Evolutionary conservation across 2,888 invertebrate species (phyloP), one percentile per base, ranked within the genome.

Genomic region (Lamellibrachia satsuma): DNA sequence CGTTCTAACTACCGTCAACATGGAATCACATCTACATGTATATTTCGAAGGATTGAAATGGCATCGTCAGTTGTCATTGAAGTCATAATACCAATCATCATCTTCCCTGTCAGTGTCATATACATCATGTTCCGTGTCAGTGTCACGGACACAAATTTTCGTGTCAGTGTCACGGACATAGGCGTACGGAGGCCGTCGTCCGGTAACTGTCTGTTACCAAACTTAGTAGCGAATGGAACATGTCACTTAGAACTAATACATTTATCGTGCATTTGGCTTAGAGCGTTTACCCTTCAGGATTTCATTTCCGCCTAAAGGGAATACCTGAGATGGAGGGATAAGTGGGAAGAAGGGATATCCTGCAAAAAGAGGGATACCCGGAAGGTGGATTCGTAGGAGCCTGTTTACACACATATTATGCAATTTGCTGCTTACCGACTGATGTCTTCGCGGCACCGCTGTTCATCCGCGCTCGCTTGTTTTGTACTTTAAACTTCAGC

Each of bases 381-480:
- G 39, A 39, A 39, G 39, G 39, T 39, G 39, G 39, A 39, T 39
- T 39, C 39, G 39, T 39, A 39, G 39, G 39, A 39, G 39, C 39
- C 39, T 55, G 8, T 55, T 55, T 55, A 55, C 8, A 7, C 6
- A 15, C 22, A 15, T 0, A 22, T 22, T 6, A 11, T 75, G 22
- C 22, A 75, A 75, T 4, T 75, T 75, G 75, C 4, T 22, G 22
- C 75, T 75, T 75, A 75, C 75, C 75, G 75, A 75, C 75, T 75
- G 75, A 75, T 75, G 75, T 75, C 75, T 75, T 75, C 22, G 75
- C 75, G 75, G 22, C 75, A 22, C 75, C 75, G 75, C 75, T 75
- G 75, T 75, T 75, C 75, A 75, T 75, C 22, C 75, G 75, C 22
- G 75, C 75, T 75, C 75, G 75, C 75, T 75, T 75, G 75, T 75